Evolutionary conservation across 2,113 vertebrate species (phyloP), one percentile per base, ranked within the genome.

Genomic region (Varanus salvator): DNA sequence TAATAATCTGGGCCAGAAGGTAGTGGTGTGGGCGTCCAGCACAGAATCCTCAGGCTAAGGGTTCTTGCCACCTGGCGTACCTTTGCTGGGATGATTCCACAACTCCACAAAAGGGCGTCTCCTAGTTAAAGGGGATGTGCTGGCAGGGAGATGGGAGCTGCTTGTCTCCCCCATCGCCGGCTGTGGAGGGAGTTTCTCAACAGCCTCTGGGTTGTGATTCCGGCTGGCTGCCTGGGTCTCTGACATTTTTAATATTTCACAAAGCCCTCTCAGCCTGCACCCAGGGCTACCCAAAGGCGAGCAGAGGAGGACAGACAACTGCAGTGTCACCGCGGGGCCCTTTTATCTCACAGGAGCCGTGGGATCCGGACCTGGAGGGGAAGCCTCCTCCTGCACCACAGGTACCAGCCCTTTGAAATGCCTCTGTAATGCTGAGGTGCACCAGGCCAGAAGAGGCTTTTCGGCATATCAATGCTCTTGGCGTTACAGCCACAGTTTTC

Each of bases 181-280:
- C 34, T 83, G 69, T 17, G 54, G 54, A 60, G 69, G 52, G 29
- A 14, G 34, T 84, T 50, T 48, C 71, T 76, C 69, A 84, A 60
- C 34, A 64, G 29, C 15, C 69, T 44, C 80, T 48, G 11, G 29
- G 25, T 50, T 83, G 71, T 50, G 57, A 25, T 89, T 76, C 87
- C 80, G 50, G 87, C 80, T 75, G 80, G 21, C 54, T 27, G 80
- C 80, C 54, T 84, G 44, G 77, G 44, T 52, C 38, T 69, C 76
- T 87, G 87, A 83, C 87, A 89, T 89, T 89, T 89, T 84, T 60
- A 89, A 84, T 89, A 89, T 89, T 89, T 76, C 60, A 89, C 80
- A 66, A 89, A 75, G 80, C 12, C 71, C 34, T 83, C 81, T 57
- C 38, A 44, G 25, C 60, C 38, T 0, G 9, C 50, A 76, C 78